phyloP scores from a whole-genome alignment of 2,797 vertebrate species.

The Psittacula echo region DNA sequence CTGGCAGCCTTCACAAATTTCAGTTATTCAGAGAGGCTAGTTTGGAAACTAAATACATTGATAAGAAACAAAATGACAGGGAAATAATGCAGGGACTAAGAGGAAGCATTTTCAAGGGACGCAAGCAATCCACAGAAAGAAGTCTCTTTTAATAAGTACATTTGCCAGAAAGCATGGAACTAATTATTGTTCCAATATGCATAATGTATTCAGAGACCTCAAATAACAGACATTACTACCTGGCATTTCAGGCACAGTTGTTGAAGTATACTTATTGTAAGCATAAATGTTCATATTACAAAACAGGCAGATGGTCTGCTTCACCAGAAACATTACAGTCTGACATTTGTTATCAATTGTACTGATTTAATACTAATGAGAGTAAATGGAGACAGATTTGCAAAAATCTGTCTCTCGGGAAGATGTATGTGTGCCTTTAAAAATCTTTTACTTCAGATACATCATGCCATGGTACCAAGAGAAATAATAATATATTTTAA shows the following conservation, averaged over 20 bases:
- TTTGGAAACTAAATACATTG: neutral
- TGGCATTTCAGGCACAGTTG: slow-evolving; percentile 44
- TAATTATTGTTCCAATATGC: slow-evolving; percentile 1
- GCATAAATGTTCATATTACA: slow-evolving; percentile 57
- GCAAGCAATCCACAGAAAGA: neutral
- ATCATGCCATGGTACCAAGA: neutral
- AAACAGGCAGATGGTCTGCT: slow-evolving; percentile 77
- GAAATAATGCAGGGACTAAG: neutral
- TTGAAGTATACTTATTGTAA: slow-evolving; percentile 59
- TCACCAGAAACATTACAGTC: slow-evolving; percentile 73
- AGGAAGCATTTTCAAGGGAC: neutral
- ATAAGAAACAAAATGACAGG: neutral
- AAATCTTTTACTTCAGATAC: slow-evolving; percentile 58
- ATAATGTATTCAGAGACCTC: slow-evolving; percentile 15
- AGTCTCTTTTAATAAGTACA: neutral
- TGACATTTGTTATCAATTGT: slow-evolving; percentile 77
- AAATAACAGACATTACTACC: slow-evolving; percentile 54
- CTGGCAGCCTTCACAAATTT: neutral
- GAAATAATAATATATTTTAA: slow-evolving; percentile 14
- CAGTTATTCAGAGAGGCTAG: neutral
- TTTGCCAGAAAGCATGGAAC: slow-evolving; percentile 1
- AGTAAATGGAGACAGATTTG: slow-evolving; percentile 70
- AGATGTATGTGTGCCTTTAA: slow-evolving; percentile 47
- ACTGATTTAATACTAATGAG: slow-evolving; percentile 67
- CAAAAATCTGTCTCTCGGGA: slow-evolving; percentile 64